Conservation (phyloP, 2,113 vertebrate genomes). For the Collichthys lucidus region DNA sequence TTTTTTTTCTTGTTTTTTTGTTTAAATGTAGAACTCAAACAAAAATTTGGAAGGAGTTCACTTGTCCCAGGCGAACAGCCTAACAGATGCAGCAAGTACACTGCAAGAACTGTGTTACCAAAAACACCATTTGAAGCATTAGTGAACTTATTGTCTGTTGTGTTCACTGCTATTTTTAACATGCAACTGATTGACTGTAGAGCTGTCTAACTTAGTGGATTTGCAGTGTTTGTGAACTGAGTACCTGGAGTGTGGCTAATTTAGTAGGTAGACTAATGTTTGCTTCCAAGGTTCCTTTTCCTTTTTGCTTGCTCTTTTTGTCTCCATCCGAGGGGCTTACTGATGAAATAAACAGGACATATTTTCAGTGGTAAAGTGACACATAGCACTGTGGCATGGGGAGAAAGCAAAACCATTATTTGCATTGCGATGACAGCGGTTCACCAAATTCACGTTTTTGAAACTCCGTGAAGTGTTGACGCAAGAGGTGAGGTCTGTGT, state of each 20-base stretch:
- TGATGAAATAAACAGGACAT: conserved; percentile 32
- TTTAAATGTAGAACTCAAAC: too few species aligned
- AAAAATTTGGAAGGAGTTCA: too few species aligned
- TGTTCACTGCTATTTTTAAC: background rate
- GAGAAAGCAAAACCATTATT: background rate
- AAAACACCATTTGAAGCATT: background rate
- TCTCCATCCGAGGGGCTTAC: conserved; percentile 65
- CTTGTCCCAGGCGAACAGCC: too few species aligned
- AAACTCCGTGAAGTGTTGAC: too few species aligned
- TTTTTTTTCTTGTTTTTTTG: too few species aligned
- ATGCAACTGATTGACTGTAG: too few species aligned
- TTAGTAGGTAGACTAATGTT: conserved; percentile 46
- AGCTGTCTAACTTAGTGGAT: background rate
- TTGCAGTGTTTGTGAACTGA: background rate
- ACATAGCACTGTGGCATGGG: background rate
- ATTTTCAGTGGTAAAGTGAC: background rate
- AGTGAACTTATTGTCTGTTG: background rate
- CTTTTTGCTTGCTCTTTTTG: conserved; percentile 86
- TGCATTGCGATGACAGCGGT: background rate
- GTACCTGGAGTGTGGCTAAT: conserved; percentile 89
- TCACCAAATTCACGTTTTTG: too few species aligned
- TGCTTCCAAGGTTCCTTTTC: conserved; percentile 68
- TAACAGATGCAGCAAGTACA: background rate
- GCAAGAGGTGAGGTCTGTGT: too few species aligned
- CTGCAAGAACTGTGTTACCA: background rate